phyloP scores from a whole-genome alignment of 2,888 invertebrate genomes.

The Tetragonisca angustula region DNA sequence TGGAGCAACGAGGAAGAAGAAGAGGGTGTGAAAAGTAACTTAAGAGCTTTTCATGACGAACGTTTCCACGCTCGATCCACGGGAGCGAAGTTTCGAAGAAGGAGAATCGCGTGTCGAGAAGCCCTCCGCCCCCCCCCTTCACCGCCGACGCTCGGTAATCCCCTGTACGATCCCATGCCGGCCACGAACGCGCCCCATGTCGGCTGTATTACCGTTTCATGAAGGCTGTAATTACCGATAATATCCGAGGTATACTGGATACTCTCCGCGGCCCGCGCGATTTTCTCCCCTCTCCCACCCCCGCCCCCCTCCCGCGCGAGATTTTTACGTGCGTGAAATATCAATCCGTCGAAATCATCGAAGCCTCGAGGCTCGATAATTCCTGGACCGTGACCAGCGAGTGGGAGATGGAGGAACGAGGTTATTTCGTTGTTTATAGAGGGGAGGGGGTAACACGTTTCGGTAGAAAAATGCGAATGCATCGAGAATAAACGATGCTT shows the following conservation, averaged over 20 bases:
- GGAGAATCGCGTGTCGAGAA: conserved; percentile 72
- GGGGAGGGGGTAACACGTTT: not conserved
- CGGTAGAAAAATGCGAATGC: not conserved
- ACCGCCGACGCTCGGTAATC: conserved; percentile 60
- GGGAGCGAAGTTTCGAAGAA: conserved; percentile 82
- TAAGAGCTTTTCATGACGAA: conserved; percentile 87
- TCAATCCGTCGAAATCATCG: conserved; percentile 30
- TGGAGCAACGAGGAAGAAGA: not conserved
- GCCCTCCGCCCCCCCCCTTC: conserved; percentile 18
- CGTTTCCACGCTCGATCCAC: conserved; percentile 85
- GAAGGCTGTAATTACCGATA: conserved; percentile 75
- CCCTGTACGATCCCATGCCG: conserved; percentile 53
- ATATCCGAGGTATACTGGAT: conserved; percentile 64
- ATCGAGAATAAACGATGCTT: too few species aligned
- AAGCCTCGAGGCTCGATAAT: conserved; percentile 14
- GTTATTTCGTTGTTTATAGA: conserved; percentile 6
- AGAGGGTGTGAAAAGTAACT: conserved; percentile 48
- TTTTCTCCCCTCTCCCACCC: too few species aligned
- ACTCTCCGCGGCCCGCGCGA: conserved; percentile 22
- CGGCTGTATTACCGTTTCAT: conserved; percentile 70
- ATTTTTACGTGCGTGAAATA: conserved; percentile 66
- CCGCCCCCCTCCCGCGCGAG: conserved; percentile 18
- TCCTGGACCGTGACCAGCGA: not conserved
- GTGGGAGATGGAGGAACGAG: not conserved
- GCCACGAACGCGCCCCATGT: conserved; percentile 60